These are phyloP conservation scores for Archips xylosteana DNA, from an alignment of 2,888 invertebrate genomes.

Conservation along the genomic window DNA sequence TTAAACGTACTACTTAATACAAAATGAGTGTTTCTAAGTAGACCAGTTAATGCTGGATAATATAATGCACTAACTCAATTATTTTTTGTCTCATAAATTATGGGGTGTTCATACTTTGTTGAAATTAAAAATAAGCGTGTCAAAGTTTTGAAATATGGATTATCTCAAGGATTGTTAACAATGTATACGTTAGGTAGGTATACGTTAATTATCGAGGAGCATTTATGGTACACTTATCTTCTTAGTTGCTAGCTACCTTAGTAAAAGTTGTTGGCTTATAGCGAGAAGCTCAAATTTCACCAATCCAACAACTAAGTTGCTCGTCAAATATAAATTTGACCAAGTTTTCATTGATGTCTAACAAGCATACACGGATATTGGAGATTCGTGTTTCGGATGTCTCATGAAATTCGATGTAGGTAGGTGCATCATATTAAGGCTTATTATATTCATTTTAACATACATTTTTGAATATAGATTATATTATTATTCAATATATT, in stretches of 20 bases:
- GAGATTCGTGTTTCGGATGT: not conserved
- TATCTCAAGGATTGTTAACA: not conserved
- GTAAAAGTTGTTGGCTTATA: not conserved
- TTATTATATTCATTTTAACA: too few relatives aligned
- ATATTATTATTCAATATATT: too few relatives aligned
- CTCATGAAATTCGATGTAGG: not conserved
- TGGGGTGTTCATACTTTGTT: too few relatives aligned
- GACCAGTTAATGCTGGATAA: too few relatives aligned
- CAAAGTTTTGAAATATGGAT: not conserved
- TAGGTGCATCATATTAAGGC: not conserved
- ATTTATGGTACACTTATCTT: not conserved
- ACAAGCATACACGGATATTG: slow-evolving; percentile 10
- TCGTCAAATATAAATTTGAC: slow-evolving; percentile 1
- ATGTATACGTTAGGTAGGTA: too few relatives aligned
- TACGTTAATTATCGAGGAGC: not conserved
- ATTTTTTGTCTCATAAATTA: too few relatives aligned
- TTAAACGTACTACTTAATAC: too few relatives aligned
- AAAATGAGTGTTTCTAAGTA: too few relatives aligned
- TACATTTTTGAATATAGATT: too few relatives aligned
- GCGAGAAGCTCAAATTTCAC: not conserved
- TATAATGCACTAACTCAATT: too few relatives aligned
- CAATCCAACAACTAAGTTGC: not conserved
- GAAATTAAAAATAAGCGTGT: not conserved
- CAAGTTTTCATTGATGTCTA: slow-evolving; percentile 3
- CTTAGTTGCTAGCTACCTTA: not conserved